Evolutionary conservation across 2,888 invertebrate species (phyloP), one percentile per base, ranked within the genome.

Genomic region (Ectemnius cavifrons): DNA sequence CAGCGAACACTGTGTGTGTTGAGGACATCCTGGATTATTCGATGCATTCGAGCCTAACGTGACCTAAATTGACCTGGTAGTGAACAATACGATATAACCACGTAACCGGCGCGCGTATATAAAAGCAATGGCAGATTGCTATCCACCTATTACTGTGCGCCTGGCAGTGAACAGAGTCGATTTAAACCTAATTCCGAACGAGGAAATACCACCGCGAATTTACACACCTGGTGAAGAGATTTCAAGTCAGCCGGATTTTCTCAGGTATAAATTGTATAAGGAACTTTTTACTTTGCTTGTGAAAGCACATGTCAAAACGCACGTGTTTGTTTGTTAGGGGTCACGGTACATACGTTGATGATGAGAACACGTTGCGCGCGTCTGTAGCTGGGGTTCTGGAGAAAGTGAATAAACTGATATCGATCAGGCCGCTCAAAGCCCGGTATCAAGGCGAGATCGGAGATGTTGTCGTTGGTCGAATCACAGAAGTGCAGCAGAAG

Each of bases 341-440:
- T 0, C 99, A 99, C 92, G 99, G 99, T 56, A 99, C 99, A 0
- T 99, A 97, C 87, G 94, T 96, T 67, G 93, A 93, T 63, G 95
- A 95, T 85, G 95, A 95, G 73, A 96, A 96, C 49, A 93, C 93
- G 62, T 93, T 99, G 52, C 95, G 97, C 90, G 95, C 99, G 0
- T 98, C 99, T 0, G 97, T 99, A 0, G 98, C 98, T 52, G 99
- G 99, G 27, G 94, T 97, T 18, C 95, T 98, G 88, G 97, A 98
- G 88, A 95, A 96, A 92, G 97, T 99, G 0, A 99, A 99, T 90
- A 98, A 98, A 91, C 92, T 99, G 71, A 95, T 99, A 74, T 97
- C 97, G 64, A 96, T 99, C 3, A 94, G 95, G 80, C 98, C 99
- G 0, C 92, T 98, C 6, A 98, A 98, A 89, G 96, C 96, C 87